Evolutionary conservation across 1,140 invertebrate species (phyloP).

Genomic region (Subanguina moxae): DNA sequence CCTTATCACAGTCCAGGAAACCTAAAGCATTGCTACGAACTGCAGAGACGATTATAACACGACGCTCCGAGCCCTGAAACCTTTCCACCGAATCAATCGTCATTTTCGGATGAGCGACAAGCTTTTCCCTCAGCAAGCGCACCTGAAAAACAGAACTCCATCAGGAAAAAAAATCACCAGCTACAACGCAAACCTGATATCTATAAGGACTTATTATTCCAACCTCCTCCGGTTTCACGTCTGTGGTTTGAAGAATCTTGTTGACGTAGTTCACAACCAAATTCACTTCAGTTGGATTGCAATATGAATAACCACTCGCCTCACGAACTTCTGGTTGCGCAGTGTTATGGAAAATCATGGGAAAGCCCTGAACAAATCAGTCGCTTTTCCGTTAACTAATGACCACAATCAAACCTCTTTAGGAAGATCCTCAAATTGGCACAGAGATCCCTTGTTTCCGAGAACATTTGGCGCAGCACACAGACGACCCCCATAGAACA

Average conservation of each 20-base stretch:
- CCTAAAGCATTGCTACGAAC: slow-evolving; percentile 27
- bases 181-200: slow-evolving; percentile 67
- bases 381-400: background rate
- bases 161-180: background rate
- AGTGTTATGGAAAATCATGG: slow-evolving; percentile 36
- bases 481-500: slow-evolving; percentile 30
- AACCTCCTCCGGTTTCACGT: slow-evolving; percentile 70
- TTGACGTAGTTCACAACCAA: slow-evolving; percentile 62
- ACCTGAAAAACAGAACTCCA: slow-evolving; percentile 6
- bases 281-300: slow-evolving; percentile 77
- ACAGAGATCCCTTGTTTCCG: slow-evolving; percentile 13
- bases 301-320: slow-evolving; percentile 71
- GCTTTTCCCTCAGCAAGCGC: slow-evolving; percentile 10
- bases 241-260: slow-evolving; percentile 64
- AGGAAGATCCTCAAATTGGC: slow-evolving; percentile 17
- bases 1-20: slow-evolving; percentile 24
- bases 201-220: slow-evolving; percentile 89
- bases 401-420: slow-evolving; percentile 15
- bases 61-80: slow-evolving; percentile 36
- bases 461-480: slow-evolving; percentile 3
- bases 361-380: slow-evolving; percentile 31
- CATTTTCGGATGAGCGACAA: slow-evolving; percentile 8
- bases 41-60: slow-evolving; percentile 33
- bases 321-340: slow-evolving; percentile 14
- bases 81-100: slow-evolving; percentile 37